Base-by-base conservation (phyloP, 2,888 invertebrate species). In the Fabriciana adippe region DNA sequence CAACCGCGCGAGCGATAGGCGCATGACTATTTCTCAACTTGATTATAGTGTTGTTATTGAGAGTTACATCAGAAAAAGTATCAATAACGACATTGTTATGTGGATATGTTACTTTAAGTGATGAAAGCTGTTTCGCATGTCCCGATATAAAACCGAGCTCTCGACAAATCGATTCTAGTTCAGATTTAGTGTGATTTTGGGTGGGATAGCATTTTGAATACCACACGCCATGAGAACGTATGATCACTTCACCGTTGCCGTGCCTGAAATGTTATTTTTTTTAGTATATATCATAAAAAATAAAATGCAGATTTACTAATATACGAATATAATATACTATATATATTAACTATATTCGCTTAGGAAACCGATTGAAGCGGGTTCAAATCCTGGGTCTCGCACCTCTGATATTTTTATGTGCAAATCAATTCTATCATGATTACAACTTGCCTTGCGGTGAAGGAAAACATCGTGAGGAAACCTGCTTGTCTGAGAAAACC, bases 201-300 rank as follows among this genome's bases (percentile, higher is more conserved):
- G 91, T 91, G 15, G 93, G 82, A 74, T 94, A 95, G 78, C 96
- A 96, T 78, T 95, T 95, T 0, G 95, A 92, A 74, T 95, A 94
- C 96, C 96, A 96, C 11, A 95, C 88, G 15, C 96, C 96, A 72
- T 94, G 94, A 0, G 94, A 93, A 56, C 94, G 93, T 6, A 93
- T 88, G 61, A 95, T 90, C 0, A 96, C 94, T 87, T 96, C 95
- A 0, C 96, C 96, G 15, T 90, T 93, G n/a, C 94, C 93, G 14
- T 86, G 79, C 61, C 94, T 94, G 85, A 48, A 83, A 79, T 6
- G 13, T n/a, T 21, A 1, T 14, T 57, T n/a, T 11, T 54, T 16
- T 47, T 50, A 41, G n/a, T 48, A 47, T 55, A 35, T 31, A 31
- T 62, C 4, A 47, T 51, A 18, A 65, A 26, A 3, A 26, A 4